Evolutionary conservation across 2,888 invertebrate genomes (phyloP), one percentile per base, ranked within the genome.

Genomic region (Xanthorhoe spadicearia): DNA sequence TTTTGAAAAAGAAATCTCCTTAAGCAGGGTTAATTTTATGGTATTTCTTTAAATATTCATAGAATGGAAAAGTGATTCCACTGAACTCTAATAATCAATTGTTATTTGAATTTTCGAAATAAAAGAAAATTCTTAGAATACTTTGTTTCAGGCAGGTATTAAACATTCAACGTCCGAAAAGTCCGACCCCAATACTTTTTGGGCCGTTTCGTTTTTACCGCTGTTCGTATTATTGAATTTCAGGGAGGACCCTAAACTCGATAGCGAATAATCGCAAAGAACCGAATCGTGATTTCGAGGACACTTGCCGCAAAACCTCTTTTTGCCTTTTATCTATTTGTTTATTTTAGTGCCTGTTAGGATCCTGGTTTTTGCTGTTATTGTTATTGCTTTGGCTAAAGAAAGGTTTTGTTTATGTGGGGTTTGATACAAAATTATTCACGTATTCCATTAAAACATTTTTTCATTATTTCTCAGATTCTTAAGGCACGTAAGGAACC

Each of bases 221-320:
- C 73, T 70, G 73, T 74, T 64, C 72, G 74, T 78, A 78, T 80
- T 81, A 81, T 81, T 81, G 81, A 81, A 81, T 80, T 81, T 79
- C 72, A 74, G 74, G 72, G 74, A 73, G 71, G 75, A 78, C 73
- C 73, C 76, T 61, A 64, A 74, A 74, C 62, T 71, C 69, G 72
- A 81, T 79, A 78, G 77, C 79, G 77, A 78, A 81, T 83, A 81
- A 83, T 82, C 79, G 78, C 71, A 74, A 77, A 80, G 78, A 78
- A 76, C 78, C 77, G 80, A 82, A 78, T 81, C 76, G 82, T 81
- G 79, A 81, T 82, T 79, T 77, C 74, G 79, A 77, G 75, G 78
- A 78, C 77, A 78, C 76, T 82, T 77, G 74, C 74, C 76, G 74
- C 78, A 75, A 75, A 77, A 72, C 75, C 79, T 77, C 78, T 80